These are phyloP conservation scores for Invenusta paracnida DNA, from an alignment of 2,888 invertebrate genomes.

Conservation along the genomic window DNA sequence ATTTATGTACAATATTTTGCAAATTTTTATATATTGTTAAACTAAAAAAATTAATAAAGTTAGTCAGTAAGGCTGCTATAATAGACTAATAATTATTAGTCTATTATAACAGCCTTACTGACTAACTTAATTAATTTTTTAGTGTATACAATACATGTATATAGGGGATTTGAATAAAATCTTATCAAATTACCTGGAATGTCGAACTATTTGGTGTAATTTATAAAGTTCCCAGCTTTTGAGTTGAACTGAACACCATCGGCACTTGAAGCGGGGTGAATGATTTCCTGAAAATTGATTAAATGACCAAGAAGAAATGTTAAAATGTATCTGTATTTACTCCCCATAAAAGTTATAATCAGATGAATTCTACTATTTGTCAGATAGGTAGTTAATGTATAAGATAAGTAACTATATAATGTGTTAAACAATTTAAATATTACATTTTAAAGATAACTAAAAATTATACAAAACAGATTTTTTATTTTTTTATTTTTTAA, in stretches of 20 bases:
- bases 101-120: background rate
- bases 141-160: background rate
- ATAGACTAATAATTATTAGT: background rate
- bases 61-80: background rate
- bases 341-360: no score
- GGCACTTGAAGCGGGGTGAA: background rate
- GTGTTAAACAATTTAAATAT: no score
- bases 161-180: no score
- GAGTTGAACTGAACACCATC: background rate
- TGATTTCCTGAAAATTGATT: no score
- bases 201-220: background rate
- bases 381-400: no score
- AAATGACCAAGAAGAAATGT: no score
- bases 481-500: background rate
- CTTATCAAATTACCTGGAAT: slow-evolving; percentile 1
- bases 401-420: no score
- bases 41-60: background rate
- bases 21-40: background rate
- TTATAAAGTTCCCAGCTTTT: background rate
- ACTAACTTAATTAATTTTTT: background rate
- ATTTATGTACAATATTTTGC: background rate
- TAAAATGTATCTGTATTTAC: no score
- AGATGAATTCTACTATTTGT: no score
- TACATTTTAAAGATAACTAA: background rate
- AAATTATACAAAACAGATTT: no score